Evolutionary conservation across 2,113 vertebrate species (phyloP), one percentile per base, ranked within the genome.

Genomic region (Otis tarda): DNA sequence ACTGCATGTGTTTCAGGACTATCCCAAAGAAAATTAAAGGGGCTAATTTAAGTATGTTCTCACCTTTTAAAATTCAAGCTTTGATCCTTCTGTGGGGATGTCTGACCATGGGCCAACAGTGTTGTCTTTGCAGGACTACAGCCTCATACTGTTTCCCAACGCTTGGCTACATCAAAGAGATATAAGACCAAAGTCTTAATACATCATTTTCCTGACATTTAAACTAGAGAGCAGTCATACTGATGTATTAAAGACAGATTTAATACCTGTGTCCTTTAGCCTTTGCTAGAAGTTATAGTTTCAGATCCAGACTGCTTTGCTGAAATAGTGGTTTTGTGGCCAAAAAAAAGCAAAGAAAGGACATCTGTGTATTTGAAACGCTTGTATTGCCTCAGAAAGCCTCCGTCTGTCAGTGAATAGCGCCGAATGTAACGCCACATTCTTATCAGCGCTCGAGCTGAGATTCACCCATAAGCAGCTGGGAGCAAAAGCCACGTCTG

Each of bases 381-480:
- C n/a, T 20, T 4, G 2, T 20, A 12, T 55, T 3, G 0, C 47
- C 9, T 52, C 76, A 56, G n/a, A n/a, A 30, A 30, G 19, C 9
- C 11, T 30, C 19, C 6, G 7, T 12, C 19, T 15, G 27, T 10
- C 31, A 18, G 23, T 6, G 23, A 30, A 15, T 18, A 8, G 21
- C 2, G 0, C 28, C 3, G 3, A 22, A 10, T 1, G 7, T 14
- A 11, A 4, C 11, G 12, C 12, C 2, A 8, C 8, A 13, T 35
- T 68, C 16, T 73, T 11, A 4, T 1, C 18, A 6, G 7, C 5
- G n/a, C 4, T 24, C 0, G 2, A 43, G 16, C 37, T 67, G 49
- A 15, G 47, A 19, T 14, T 10, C 33, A 5, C 4, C 33, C 13
- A 0, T 9, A 14, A 23, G 15, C 2, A 12, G 12, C 0, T 3